phyloP scores from a whole-genome alignment of 2,888 invertebrate genomes.

The Drosophila mercatorum region DNA sequence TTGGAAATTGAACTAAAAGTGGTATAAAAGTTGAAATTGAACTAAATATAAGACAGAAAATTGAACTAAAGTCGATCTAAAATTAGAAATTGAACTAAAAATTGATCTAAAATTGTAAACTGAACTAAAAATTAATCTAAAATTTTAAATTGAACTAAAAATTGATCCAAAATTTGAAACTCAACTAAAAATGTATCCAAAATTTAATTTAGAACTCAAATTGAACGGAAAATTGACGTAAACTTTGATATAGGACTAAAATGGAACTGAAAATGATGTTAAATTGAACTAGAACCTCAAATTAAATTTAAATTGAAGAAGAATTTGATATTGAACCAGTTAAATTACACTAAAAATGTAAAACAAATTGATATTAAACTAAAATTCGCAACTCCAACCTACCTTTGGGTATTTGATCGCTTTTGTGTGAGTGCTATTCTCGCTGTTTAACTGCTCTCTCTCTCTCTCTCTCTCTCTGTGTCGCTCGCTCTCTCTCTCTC shows the following conservation, averaged over 20 bases:
- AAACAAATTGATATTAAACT: not conserved
- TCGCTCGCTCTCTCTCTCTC: not conserved
- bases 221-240: not conserved
- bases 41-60: too few species aligned
- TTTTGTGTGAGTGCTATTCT: slow-evolving; percentile 21
- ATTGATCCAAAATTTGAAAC: too few species aligned
- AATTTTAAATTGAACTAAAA: too few species aligned
- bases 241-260: not conserved
- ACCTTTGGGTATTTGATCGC: slow-evolving; percentile 18
- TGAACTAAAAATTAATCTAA: too few species aligned
- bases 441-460: slow-evolving; percentile 16
- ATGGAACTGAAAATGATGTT: not conserved
- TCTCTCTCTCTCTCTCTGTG: slow-evolving; percentile 1
- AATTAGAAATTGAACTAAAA: too few species aligned
- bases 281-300: not conserved
- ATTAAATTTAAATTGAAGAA: not conserved
- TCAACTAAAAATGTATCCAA: too few species aligned
- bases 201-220: not conserved
- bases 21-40: too few species aligned
- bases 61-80: too few species aligned
- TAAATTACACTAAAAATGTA: too few species aligned
- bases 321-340: not conserved
- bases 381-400: not conserved
- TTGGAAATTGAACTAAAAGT: too few species aligned
- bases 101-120: too few species aligned